Evolutionary conservation across 37 sponge, comb jelly and placozoan species (phyloP).

Genomic region (Agelas oroides): DNA sequence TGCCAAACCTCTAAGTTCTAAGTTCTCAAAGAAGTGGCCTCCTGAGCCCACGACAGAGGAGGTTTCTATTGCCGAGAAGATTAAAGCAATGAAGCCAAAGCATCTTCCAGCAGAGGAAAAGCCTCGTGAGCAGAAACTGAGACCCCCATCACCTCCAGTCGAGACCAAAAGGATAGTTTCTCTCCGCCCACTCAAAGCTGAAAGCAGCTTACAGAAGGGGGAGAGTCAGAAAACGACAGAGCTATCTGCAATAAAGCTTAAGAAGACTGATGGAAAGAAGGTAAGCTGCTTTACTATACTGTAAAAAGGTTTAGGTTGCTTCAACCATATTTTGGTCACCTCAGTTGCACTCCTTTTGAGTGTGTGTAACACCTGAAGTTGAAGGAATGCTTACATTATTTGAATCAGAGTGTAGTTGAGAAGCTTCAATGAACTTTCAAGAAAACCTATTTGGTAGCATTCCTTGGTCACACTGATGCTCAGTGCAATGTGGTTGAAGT

Average conservation of each 20-base stretch:
- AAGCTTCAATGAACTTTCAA: too few relatives aligned
- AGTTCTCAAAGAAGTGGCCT: not conserved
- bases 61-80: not conserved
- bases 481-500: too few relatives aligned
- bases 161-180: not conserved
- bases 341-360: too few relatives aligned
- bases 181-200: not conserved
- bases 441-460: too few relatives aligned
- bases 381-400: too few relatives aligned
- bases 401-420: too few relatives aligned
- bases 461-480: too few relatives aligned
- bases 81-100: not conserved
- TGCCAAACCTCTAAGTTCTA: not conserved
- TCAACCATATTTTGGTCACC: too few relatives aligned
- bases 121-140: not conserved
- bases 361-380: too few relatives aligned
- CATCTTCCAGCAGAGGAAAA: not conserved
- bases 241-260: constrained; percentile 23
- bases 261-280: constrained; percentile 17
- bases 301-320: too few relatives aligned
- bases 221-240: constrained; percentile 17
- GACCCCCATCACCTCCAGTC: not conserved
- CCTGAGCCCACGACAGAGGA: not conserved
- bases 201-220: too few relatives aligned
- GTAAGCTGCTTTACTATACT: too few relatives aligned